Evolutionary conservation across 2,113 vertebrate genomes (phyloP).

Genomic region (Cricetomys ansorgei): DNA sequence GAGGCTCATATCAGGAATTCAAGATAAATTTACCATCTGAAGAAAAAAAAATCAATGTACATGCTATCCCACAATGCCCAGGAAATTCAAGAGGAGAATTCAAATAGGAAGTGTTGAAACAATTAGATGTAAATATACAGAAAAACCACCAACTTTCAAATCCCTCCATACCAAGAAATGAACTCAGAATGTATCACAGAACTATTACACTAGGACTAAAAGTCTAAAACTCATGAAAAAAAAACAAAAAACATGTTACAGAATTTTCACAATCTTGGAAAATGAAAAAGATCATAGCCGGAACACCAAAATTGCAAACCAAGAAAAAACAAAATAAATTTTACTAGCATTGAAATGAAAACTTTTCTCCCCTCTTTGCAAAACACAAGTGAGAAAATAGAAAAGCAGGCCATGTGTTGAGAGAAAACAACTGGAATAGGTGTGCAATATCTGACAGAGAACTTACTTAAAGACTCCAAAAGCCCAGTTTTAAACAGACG

Average conservation of each 20-base stretch:
- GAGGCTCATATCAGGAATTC: neutral
- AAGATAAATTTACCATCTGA: constrained; percentile 16
- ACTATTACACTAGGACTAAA: neutral
- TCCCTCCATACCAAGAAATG: neutral
- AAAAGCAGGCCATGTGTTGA: neutral
- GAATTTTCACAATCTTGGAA: constrained; percentile 20
- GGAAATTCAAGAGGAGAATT: neutral
- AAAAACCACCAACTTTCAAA: neutral
- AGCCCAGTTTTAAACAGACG: neutral
- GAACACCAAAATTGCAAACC: neutral
- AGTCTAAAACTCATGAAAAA: neutral
- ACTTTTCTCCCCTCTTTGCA: neutral
- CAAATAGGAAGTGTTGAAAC: neutral
- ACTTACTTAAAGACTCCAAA: neutral
- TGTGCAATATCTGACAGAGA: neutral
- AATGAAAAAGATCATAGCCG: neutral
- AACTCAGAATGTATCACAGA: neutral
- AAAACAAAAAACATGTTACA: neutral
- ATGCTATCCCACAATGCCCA: neutral
- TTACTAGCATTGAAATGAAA: neutral
- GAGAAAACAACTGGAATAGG: neutral
- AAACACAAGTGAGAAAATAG: neutral
- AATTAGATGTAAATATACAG: neutral
- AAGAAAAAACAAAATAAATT: neutral
- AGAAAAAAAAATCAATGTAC: neutral